phyloP scores from a whole-genome alignment of 2,888 invertebrate genomes.

The Lysandra coridon region DNA sequence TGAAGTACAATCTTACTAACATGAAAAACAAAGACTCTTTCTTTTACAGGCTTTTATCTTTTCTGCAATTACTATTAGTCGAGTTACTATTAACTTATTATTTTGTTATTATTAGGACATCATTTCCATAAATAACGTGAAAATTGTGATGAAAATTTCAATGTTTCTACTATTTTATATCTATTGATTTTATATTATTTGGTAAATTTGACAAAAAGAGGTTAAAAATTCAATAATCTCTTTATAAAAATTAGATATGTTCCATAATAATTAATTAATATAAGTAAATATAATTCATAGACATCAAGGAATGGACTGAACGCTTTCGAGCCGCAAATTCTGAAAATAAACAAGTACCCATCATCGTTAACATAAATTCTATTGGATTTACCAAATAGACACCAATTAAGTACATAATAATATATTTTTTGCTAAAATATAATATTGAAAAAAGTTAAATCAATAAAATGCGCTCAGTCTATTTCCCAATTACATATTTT shows the following conservation, averaged over 20 bases:
- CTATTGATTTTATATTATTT: conserved; percentile 40
- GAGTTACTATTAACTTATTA: conserved; percentile 40
- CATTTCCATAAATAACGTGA: conserved; percentile 32
- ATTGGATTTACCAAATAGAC: background rate
- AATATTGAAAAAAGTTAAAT: background rate
- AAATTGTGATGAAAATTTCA: conserved; percentile 29
- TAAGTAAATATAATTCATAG: conserved; percentile 24
- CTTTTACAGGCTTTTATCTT: background rate
- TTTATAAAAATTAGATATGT: conserved; percentile 73
- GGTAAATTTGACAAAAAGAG: conserved; percentile 53
- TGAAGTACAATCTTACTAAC: background rate
- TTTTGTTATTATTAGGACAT: conserved; percentile 31
- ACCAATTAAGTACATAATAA: background rate
- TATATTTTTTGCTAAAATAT: too few species aligned
- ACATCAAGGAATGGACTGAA: conserved; percentile 4
- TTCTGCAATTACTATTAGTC: conserved; percentile 25
- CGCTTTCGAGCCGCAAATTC: background rate
- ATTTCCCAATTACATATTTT: background rate
- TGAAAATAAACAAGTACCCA: background rate
- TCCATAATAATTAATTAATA: conserved; percentile 16
- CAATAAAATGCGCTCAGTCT: background rate
- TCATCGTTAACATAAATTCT: background rate
- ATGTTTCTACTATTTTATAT: conserved; percentile 32
- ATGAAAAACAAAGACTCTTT: background rate
- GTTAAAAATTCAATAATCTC: conserved; percentile 51